Conservation (phyloP, 2,797 vertebrate species). For the Danio kyathit region DNA sequence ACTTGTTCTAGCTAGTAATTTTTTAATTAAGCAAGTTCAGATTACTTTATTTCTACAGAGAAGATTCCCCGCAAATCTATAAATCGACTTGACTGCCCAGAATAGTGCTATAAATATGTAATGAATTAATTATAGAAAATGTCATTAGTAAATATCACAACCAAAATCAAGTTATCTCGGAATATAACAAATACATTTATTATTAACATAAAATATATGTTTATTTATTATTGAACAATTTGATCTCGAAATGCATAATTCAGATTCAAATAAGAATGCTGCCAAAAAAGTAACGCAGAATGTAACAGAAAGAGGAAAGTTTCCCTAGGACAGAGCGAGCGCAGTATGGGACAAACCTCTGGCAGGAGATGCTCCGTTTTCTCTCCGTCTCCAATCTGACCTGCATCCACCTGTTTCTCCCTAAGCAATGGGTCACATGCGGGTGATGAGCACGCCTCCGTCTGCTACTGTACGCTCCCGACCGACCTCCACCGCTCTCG, state of each 20-base stretch:
- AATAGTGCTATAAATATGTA: not conserved
- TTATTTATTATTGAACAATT: not conserved
- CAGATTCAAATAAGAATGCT: not conserved
- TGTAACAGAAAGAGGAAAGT: not conserved
- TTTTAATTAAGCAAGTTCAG: not conserved
- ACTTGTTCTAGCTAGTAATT: not conserved
- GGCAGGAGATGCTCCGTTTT: conserved; percentile 54
- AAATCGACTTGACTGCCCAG: too few relatives aligned
- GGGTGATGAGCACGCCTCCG: not conserved
- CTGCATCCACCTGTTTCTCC: conserved; percentile 73
- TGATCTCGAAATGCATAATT: not conserved
- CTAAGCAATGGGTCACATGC: conserved; percentile 33
- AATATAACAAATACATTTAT: not conserved
- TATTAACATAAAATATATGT: not conserved
- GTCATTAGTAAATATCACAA: too few relatives aligned
- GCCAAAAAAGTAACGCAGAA: too few relatives aligned
- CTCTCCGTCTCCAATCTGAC: conserved; percentile 65
- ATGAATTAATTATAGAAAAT: not conserved
- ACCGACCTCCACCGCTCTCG: not conserved
- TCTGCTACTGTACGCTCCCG: not conserved
- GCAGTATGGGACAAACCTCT: conserved; percentile 66
- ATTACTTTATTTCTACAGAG: not conserved
- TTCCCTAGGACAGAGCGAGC: not conserved
- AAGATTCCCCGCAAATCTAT: too few relatives aligned
- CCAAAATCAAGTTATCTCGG: not conserved